These are phyloP conservation scores for Fukomys damarensis DNA, from an alignment of 2,113 vertebrate species.

Conservation along the genomic window DNA sequence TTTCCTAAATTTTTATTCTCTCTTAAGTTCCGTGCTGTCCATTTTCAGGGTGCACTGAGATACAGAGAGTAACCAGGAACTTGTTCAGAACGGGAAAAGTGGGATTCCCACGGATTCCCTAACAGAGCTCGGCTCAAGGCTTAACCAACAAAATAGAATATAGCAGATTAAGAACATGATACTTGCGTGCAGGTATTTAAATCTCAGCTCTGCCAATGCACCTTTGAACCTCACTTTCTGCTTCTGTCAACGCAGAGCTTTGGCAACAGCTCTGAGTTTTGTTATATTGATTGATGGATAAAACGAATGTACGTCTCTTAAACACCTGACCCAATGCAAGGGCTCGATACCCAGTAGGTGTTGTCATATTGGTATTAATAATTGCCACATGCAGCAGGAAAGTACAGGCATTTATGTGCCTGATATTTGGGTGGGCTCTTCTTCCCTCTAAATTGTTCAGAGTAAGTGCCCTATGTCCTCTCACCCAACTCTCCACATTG, in stretches of 20 bases:
- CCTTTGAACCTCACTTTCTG: neutral
- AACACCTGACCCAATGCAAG: neutral
- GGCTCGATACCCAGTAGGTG: neutral
- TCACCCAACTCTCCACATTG: neutral
- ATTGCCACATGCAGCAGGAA: no score
- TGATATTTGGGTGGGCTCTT: neutral
- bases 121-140: neutral
- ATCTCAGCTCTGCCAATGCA: neutral
- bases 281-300: neutral
- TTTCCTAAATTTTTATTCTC: neutral
- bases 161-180: neutral
- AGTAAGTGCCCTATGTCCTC: neutral
- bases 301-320: neutral
- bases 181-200: neutral
- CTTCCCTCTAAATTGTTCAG: neutral
- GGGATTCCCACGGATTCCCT: neutral
- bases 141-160: neutral
- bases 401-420: fast-evolving
- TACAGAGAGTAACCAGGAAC: neutral
- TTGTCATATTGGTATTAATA: neutral
- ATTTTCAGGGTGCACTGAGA: neutral
- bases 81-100: neutral
- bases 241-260: neutral
- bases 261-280: neutral
- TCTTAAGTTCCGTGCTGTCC: neutral